These are phyloP conservation scores for Myotis planiceps DNA, from an alignment of 2,797 vertebrate genomes.

Conservation along the genomic window DNA sequence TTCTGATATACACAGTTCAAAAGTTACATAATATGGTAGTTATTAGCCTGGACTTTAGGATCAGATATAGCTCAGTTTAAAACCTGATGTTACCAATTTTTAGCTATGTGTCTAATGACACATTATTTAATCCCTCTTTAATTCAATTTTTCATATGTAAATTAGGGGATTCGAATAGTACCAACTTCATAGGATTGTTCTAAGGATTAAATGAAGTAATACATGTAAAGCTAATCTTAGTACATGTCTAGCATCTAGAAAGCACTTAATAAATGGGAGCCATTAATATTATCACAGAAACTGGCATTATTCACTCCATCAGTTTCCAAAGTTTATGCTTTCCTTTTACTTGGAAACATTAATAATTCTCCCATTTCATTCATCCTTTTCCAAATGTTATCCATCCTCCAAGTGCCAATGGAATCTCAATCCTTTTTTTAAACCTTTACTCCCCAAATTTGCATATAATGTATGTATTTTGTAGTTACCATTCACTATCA, in stretches of 20 bases:
- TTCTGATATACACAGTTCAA: neutral
- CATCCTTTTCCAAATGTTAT: neutral
- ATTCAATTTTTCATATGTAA: conserved; percentile 16
- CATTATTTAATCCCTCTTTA: conserved; percentile 25
- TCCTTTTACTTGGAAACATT: neutral
- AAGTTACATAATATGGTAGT: neutral
- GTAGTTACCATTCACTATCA: neutral
- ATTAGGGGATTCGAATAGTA: neutral
- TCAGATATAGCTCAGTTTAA: neutral
- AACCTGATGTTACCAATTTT: neutral
- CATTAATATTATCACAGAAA: conserved; percentile 25
- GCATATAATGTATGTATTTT: neutral
- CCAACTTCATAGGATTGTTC: neutral
- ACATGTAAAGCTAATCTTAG: neutral
- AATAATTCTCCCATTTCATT: neutral
- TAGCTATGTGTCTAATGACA: neutral
- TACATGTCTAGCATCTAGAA: neutral
- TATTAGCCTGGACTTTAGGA: neutral
- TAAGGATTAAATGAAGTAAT: neutral
- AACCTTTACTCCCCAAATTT: neutral
- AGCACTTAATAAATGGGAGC: neutral
- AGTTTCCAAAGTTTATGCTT: conserved; percentile 2
- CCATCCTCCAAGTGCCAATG: neutral
- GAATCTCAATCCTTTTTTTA: neutral
- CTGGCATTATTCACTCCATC: neutral